Base-by-base conservation (phyloP, 1,140 invertebrate species). In the Drosophila nigromelanica region DNA sequence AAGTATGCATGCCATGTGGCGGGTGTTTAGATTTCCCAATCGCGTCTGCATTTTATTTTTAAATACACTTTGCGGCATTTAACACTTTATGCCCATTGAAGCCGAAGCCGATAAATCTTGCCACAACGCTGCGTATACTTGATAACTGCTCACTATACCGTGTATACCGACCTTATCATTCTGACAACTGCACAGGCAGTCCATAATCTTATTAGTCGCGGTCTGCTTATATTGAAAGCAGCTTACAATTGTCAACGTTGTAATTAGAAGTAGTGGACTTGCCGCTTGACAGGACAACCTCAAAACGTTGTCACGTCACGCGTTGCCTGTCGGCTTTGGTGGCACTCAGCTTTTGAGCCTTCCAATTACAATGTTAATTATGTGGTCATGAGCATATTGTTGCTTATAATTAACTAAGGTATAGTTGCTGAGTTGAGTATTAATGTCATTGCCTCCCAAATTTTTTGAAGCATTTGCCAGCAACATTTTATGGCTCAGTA, bases 241-340 rank as follows among this genome's bases (percentile, higher is more conserved):
- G 82, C 82, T 86, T 86, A 87, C 78, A 87, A 70, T 87, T 86
- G 82, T 86, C 82, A 86, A 82, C 83, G 82, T 76, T 78, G 82
- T 86, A 86, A 86, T 86, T 86, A 86, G 87, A 86, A 87, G 78
- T 82, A 82, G 76, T 79, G 73, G 78, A 6, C 43, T 15, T 55
- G 59, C 18, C 62, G 33, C 43, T 43, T 72, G 61, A 59, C 54
- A 39, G 39, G 18, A 45, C 52, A 45, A 33, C 70, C 75, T 39
- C 48, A 75, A 81, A 86, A 69, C 62, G 74, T 66, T 81, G 81
- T 71, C 74, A 78, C 81, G 81, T 86, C 81, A 86, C 81, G 81
- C 78, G 68, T 87, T 60, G 60, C 51, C 73, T 87, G 82, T 86
- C 82, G 60, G 78, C 83, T 87, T 87, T 76, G 27, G 45, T 11